Percentiles rank a stretch among this genome's conserved stretches.
phyloP scores from a whole-genome alignment of 2,797 vertebrate genomes.

The Gobio occitaniae region DNA sequence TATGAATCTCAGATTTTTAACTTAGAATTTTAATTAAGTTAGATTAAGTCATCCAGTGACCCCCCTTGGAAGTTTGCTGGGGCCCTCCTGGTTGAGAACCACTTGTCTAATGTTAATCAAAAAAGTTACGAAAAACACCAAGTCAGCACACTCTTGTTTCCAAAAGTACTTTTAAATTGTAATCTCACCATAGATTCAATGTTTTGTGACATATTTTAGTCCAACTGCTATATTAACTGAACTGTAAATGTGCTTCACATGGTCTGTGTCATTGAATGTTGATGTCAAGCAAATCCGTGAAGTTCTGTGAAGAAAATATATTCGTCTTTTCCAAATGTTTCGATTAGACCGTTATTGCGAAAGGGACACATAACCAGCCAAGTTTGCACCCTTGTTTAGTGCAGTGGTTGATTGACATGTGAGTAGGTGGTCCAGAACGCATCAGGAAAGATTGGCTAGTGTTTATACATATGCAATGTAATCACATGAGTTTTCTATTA shows the following conservation, averaged over 20 bases:
- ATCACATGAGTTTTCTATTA: background rate
- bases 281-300: background rate
- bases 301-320: background rate
- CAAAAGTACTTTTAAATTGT: background rate
- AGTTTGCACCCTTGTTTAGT: background rate
- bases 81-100: background rate
- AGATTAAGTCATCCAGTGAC: background rate
- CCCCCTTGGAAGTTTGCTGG: background rate
- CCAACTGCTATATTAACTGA: background rate
- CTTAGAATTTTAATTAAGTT: background rate
- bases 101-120: background rate
- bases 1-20: background rate
- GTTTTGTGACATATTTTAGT: background rate
- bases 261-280: background rate
- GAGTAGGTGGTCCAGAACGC: background rate
- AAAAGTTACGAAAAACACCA: background rate
- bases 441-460: background rate
- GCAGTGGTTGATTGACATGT: background rate
- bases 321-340: background rate
- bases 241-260: background rate
- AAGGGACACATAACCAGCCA: background rate
- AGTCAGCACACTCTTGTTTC: background rate
- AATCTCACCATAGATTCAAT: background rate
- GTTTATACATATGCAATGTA: background rate
- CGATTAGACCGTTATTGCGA: background rate